Evolutionary conservation across 2,797 vertebrate genomes (phyloP).

Genomic region (Sebastes alutus): DNA sequence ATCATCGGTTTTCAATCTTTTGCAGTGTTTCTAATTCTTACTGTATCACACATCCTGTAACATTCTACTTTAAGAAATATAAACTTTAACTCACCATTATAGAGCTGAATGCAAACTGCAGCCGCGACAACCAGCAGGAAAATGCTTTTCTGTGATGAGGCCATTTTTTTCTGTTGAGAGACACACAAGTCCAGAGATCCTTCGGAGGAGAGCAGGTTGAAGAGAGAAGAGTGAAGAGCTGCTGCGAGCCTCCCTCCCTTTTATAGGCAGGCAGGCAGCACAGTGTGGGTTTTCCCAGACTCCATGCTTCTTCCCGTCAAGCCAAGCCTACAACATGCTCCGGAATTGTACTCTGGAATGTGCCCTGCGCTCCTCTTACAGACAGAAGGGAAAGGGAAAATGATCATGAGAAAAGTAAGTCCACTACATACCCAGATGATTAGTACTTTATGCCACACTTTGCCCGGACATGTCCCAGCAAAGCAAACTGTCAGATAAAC

Average conservation of each 20-base stretch:
- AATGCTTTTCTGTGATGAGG: conserved; percentile 30
- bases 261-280: conserved; percentile 51
- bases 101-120: conserved; percentile 57
- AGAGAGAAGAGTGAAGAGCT: conserved; percentile 22
- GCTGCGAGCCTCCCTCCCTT: conserved; percentile 9
- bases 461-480: background rate
- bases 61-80: background rate
- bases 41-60: background rate
- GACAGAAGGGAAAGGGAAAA: background rate
- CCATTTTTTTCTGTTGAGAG: conserved; percentile 50
- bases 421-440: background rate
- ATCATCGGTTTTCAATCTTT: background rate
- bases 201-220: background rate
- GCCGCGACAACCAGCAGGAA: conserved; percentile 45
- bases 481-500: background rate
- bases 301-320: conserved; percentile 67
- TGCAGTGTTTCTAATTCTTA: background rate
- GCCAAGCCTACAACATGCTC: conserved; percentile 4
- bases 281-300: conserved; percentile 55
- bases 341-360: conserved; percentile 57
- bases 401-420: background rate
- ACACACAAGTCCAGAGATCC: conserved; percentile 18
- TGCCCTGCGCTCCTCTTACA: background rate
- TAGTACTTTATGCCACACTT: background rate
- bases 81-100: conserved; percentile 58